Evolutionary conservation across 2,797 vertebrate genomes (phyloP).

Genomic region (Aeoliscus strigatus): DNA sequence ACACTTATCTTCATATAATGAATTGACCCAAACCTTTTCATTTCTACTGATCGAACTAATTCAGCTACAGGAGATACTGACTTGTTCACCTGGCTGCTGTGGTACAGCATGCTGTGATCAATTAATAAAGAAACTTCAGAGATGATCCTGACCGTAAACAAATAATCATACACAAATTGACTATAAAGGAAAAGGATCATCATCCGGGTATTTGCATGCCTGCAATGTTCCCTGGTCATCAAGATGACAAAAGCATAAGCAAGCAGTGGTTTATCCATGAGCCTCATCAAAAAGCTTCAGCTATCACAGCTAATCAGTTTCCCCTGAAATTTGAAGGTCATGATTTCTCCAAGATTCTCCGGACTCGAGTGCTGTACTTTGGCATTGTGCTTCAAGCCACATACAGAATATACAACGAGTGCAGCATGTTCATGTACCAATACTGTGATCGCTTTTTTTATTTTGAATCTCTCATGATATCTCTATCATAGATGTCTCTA

Average conservation of each 20-base stretch:
- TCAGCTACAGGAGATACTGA: too few relatives aligned
- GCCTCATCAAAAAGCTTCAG: neutral
- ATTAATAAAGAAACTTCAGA: constrained; percentile 29
- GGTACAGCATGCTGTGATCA: neutral
- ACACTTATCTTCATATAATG: neutral
- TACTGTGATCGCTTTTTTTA: too few relatives aligned
- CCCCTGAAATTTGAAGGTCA: constrained; percentile 3
- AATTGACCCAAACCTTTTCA: neutral
- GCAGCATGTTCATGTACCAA: too few relatives aligned
- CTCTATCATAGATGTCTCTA: too few relatives aligned
- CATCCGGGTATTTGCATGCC: constrained; percentile 53
- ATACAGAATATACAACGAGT: too few relatives aligned
- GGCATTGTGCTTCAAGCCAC: too few relatives aligned
- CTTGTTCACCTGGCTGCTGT: too few relatives aligned
- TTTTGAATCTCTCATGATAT: too few relatives aligned
- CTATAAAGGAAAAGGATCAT: constrained; percentile 30
- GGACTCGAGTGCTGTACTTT: too few relatives aligned
- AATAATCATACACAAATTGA: constrained; percentile 64
- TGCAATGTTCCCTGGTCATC: constrained; percentile 22
- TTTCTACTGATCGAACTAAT: neutral
- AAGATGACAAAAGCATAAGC: constrained; percentile 23
- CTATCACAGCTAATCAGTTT: neutral
- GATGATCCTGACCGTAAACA: constrained; percentile 62
- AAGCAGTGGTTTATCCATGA: constrained; percentile 19
- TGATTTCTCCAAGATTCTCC: too few relatives aligned